A percentile compares a stretch with the other conserved stretches of the same genome.
phyloP scores from a whole-genome alignment of 2,888 invertebrate genomes.

The Morinoia aosen region DNA sequence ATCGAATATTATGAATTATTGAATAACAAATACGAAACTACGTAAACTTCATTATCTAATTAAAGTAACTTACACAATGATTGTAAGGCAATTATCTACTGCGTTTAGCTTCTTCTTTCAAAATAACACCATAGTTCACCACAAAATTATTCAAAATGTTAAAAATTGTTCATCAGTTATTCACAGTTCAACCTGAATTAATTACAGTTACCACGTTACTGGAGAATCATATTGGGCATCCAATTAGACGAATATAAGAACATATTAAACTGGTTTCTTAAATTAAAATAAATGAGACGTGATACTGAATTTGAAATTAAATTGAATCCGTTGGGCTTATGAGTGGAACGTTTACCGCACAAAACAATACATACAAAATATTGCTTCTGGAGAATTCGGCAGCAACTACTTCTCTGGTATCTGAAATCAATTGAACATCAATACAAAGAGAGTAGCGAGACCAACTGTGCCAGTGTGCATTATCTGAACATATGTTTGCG shows the following conservation, averaged over 20 bases:
- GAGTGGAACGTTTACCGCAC: background rate
- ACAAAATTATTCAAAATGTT: background rate
- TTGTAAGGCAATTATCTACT: background rate
- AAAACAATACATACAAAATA: background rate
- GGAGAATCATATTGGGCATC: background rate
- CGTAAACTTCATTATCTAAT: background rate
- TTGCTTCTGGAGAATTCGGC: background rate
- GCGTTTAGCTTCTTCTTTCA: background rate
- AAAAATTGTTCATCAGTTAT: too few species aligned
- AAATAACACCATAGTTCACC: background rate
- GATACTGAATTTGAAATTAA: background rate
- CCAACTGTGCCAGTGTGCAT: background rate
- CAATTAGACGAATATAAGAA: background rate
- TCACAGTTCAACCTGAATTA: too few species aligned
- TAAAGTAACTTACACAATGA: background rate
- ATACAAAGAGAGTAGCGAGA: background rate
- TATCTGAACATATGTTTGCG: background rate
- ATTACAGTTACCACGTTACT: too few species aligned
- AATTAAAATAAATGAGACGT: background rate
- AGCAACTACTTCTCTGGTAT: background rate
- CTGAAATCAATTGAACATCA: conserved; percentile 17
- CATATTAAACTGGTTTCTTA: background rate
- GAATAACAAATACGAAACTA: background rate
- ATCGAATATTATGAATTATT: background rate
- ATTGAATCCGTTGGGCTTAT: background rate